phyloP scores from a whole-genome alignment of 1,140 invertebrate species.

The Leptoteleia sp. region DNA sequence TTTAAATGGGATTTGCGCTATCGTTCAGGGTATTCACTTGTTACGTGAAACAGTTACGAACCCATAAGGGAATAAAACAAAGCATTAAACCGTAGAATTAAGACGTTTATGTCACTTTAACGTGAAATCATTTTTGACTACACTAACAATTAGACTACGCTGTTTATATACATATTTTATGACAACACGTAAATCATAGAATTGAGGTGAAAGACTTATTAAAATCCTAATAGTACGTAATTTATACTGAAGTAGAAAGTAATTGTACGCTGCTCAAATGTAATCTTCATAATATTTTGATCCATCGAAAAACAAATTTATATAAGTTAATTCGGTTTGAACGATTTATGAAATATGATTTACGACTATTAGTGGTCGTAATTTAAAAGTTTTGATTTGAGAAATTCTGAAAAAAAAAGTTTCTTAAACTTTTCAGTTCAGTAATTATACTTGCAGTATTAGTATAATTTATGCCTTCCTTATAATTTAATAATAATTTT shows the following conservation, averaged over 20 bases:
- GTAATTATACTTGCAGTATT: no score
- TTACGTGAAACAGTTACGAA: conserved; percentile 15
- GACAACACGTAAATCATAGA: not conserved
- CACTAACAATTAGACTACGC: conserved; percentile 17
- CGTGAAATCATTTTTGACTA: conserved; percentile 1
- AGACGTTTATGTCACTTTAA: conserved; percentile 27
- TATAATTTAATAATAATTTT: no score
- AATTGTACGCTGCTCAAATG: conserved; percentile 3
- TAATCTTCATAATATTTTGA: no score
- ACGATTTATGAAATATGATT: no score
- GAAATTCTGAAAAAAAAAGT: no score
- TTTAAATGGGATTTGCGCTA: conserved; percentile 21
- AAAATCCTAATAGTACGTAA: conserved; percentile 7
- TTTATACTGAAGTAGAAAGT: conserved; percentile 30
- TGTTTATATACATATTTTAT: not conserved
- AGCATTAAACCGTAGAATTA: conserved; percentile 15
- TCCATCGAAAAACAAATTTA: no score
- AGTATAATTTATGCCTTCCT: no score
- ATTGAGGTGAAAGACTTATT: conserved; percentile 1
- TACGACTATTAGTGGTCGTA: no score
- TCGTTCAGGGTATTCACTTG: conserved; percentile 5
- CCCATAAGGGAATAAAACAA: conserved; percentile 11
- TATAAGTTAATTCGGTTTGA: no score
- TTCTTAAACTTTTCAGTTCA: no score
- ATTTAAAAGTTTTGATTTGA: no score